Evolutionary conservation across 2,797 vertebrate species (phyloP).

Genomic region (Halcyon smyrnensis): DNA sequence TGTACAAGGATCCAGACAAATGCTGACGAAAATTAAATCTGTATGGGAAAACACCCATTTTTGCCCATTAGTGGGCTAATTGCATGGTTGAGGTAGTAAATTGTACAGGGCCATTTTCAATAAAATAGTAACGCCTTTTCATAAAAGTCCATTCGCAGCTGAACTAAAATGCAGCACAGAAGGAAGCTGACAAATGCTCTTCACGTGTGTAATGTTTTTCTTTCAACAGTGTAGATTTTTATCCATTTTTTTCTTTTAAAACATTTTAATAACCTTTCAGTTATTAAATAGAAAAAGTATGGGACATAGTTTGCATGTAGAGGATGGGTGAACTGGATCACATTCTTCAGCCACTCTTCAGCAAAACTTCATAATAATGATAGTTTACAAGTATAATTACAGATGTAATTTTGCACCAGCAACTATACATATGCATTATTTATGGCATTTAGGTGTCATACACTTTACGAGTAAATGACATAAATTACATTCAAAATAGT

Average conservation of each 20-base stretch:
- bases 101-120: background rate
- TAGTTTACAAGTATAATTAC: background rate
- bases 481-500: background rate
- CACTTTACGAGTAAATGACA: background rate
- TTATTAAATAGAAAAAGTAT: background rate
- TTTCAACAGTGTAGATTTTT: background rate
- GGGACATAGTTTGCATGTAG: background rate
- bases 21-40: background rate
- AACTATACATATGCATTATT: background rate
- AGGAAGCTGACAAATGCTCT: background rate
- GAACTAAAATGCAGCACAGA: background rate
- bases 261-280: background rate
- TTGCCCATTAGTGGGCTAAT: background rate
- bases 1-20: background rate
- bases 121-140: background rate
- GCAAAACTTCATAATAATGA: background rate
- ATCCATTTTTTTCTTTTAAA: background rate
- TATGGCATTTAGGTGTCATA: background rate
- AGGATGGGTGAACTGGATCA: background rate
- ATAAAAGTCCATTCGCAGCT: background rate
- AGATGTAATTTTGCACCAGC: background rate
- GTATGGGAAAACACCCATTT: background rate
- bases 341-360: background rate
- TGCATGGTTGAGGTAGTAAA: background rate
- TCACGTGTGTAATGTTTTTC: background rate